These are phyloP conservation scores for Myiagra hebetior DNA, from an alignment of 2,113 vertebrate species.

Conservation along the genomic window DNA sequence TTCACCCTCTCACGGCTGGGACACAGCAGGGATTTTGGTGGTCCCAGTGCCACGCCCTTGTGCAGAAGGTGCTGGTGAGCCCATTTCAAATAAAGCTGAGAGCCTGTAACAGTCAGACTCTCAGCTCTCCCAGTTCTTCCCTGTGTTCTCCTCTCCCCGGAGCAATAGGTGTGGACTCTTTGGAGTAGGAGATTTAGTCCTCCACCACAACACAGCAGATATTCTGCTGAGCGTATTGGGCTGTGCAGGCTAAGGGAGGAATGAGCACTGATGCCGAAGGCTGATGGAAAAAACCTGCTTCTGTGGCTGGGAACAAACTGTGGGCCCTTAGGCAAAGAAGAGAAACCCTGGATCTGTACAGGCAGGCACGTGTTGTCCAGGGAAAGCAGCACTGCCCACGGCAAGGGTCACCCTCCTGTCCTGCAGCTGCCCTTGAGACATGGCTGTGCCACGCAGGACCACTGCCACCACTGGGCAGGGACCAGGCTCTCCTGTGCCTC, in stretches of 20 bases:
- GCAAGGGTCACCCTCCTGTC: not conserved
- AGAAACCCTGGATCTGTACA: not conserved
- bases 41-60: not conserved
- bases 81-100: not conserved
- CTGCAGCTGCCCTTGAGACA: fast-evolving
- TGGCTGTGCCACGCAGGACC: not conserved
- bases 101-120: not conserved
- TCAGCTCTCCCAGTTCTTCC: not conserved
- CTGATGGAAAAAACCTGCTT: not conserved
- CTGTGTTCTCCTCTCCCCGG: not conserved
- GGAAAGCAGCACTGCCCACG: not conserved
- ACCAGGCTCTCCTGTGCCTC: not conserved
- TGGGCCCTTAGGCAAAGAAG: not conserved
- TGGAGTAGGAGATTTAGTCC: not conserved
- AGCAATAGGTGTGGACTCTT: fast-evolving
- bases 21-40: not conserved
- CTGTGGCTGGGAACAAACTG: fast-evolving
- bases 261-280: not conserved
- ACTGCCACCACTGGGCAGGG: not conserved
- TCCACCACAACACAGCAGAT: not conserved
- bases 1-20: not conserved
- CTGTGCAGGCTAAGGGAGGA: not conserved
- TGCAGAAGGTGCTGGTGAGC: not conserved
- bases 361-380: fast-evolving
- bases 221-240: not conserved